Conservation (phyloP, 2,888 invertebrate genomes). For the Mythimna ferrago region DNA sequence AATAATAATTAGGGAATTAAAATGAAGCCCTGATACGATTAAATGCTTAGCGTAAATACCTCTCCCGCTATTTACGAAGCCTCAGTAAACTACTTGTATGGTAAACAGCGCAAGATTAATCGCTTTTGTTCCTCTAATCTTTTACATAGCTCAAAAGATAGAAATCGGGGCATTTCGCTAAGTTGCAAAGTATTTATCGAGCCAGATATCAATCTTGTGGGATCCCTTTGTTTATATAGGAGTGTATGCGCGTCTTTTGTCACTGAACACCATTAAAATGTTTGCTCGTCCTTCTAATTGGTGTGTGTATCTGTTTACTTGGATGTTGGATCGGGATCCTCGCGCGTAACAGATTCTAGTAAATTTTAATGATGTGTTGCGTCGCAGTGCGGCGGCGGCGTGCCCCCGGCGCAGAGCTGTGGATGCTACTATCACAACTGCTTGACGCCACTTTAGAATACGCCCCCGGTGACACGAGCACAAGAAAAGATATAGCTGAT, state of each 20-base stretch:
- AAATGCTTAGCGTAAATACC: constrained; percentile 17
- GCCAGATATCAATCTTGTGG: constrained; percentile 30
- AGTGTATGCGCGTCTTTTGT: constrained; percentile 27
- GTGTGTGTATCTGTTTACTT: constrained; percentile 58
- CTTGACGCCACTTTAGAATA: constrained; percentile 66
- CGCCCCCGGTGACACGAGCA: constrained; percentile 52
- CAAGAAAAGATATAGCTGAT: constrained; percentile 30
- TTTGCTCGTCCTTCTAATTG: constrained; percentile 59
- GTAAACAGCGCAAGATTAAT: constrained; percentile 47
- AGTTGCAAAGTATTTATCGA: constrained; percentile 49
- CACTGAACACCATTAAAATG: constrained; percentile 42
- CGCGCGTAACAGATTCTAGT: constrained; percentile 69
- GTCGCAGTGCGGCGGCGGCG: constrained; percentile 85
- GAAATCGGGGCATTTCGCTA: constrained; percentile 34
- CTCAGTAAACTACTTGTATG: constrained; percentile 29
- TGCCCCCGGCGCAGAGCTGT: constrained; percentile 61
- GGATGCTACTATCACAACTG: constrained; percentile 61
- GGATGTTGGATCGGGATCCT: constrained; percentile 48
- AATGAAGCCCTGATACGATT: constrained; percentile 20
- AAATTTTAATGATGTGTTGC: constrained; percentile 84
- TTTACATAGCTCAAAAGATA: constrained; percentile 31
- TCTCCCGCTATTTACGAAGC: constrained; percentile 5
- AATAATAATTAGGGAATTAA: constrained; percentile 34
- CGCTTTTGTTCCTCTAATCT: constrained; percentile 27
- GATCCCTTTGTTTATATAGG: constrained; percentile 24